Evolutionary conservation across 2,888 invertebrate genomes (phyloP).

Genomic region (Stomorhina lunata): DNA sequence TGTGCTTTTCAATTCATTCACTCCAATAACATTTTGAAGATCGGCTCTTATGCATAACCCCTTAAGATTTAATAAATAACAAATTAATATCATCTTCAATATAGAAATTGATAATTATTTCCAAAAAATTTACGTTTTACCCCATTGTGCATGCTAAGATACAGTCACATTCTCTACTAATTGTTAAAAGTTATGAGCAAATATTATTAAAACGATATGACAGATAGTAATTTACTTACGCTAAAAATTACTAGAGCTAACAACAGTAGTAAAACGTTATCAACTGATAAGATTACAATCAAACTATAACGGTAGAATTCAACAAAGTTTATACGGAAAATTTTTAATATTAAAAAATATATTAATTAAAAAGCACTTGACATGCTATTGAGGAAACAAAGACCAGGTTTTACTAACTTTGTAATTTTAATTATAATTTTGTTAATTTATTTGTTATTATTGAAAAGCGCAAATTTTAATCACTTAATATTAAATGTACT

Average conservation of each 20-base stretch:
- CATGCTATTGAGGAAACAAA: background rate
- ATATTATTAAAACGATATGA: background rate
- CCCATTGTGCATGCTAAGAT: background rate
- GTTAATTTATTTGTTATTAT: too few relatives aligned
- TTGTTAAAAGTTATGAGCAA: background rate
- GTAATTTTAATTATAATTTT: background rate
- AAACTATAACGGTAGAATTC: background rate
- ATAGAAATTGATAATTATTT: too few relatives aligned
- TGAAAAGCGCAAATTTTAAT: too few relatives aligned
- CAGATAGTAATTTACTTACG: slow-evolving; percentile 11
- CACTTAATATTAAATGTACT: too few relatives aligned
- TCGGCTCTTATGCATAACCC: too few relatives aligned
- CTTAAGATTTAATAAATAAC: too few relatives aligned
- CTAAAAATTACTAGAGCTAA: background rate
- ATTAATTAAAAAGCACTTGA: background rate
- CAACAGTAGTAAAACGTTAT: background rate
- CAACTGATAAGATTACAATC: slow-evolving; percentile 34
- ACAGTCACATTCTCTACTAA: background rate
- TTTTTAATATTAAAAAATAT: background rate
- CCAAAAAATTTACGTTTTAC: background rate
- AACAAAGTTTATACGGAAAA: background rate
- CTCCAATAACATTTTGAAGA: too few relatives aligned
- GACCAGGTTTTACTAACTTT: too few relatives aligned
- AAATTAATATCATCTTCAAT: too few relatives aligned
- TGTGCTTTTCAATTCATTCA: too few relatives aligned